Evolutionary conservation across 1,140 invertebrate species (phyloP).

Genomic region (Meloidogyne floridensis): DNA sequence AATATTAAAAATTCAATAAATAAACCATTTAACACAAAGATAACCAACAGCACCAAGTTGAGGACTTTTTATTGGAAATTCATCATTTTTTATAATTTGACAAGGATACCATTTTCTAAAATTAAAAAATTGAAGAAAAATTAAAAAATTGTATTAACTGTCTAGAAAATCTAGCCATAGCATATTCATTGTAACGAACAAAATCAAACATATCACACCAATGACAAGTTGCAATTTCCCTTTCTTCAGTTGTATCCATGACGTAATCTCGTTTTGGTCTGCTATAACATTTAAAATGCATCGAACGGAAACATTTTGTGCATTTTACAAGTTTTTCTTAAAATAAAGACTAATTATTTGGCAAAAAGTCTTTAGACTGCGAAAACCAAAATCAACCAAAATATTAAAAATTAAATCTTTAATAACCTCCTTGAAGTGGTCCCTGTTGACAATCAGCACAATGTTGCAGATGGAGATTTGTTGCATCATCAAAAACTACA

Average conservation of each 20-base stretch:
- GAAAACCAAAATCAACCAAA: neutral
- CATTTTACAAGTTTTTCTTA: conserved; percentile 36
- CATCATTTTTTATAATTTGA: conserved; percentile 31
- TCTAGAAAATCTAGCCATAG: conserved; percentile 33
- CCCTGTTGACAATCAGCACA: conserved; percentile 41
- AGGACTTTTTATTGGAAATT: conserved; percentile 27
- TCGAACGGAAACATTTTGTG: conserved; percentile 34
- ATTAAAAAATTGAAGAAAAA: neutral
- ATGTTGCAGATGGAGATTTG: conserved; percentile 26
- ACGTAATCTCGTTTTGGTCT: neutral
- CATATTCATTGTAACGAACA: conserved; percentile 40
- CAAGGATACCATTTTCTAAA: conserved; percentile 44
- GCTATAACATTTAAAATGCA: conserved; percentile 35
- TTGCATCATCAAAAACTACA: conserved; percentile 26
- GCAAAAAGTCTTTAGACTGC: neutral
- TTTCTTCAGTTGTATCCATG: neutral
- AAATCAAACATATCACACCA: conserved; percentile 44
- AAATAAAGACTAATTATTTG: conserved; percentile 21
- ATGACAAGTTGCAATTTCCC: conserved; percentile 25
- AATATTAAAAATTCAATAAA: neutral
- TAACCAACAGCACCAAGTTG: conserved; percentile 27
- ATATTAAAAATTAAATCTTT: neutral
- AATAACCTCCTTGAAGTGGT: neutral
- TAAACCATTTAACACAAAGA: conserved; percentile 32
- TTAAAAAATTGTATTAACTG: conserved; percentile 18